Evolutionary conservation across 2,888 invertebrate species (phyloP).

Genomic region (Scaptomyza flava): DNA sequence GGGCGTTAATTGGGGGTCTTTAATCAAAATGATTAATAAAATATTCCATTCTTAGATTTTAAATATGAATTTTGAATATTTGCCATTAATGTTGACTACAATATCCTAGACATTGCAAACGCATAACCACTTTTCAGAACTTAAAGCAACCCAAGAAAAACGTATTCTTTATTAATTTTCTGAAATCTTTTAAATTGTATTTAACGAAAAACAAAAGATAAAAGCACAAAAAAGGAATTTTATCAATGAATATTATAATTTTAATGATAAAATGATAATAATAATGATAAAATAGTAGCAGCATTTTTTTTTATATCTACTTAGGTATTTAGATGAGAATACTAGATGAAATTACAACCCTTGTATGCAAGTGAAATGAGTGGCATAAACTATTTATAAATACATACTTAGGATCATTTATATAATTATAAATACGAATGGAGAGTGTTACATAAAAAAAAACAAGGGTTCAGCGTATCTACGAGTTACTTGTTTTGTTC

Average conservation of each 20-base stretch:
- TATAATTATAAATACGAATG: constrained; percentile 5
- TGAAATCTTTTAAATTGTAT: constrained; percentile 20
- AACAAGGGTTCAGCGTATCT: too few relatives aligned
- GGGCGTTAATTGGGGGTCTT: constrained; percentile 31
- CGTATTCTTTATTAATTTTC: constrained; percentile 10
- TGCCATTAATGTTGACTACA: too few relatives aligned
- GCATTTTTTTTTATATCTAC: constrained; percentile 30
- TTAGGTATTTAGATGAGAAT: constrained; percentile 37
- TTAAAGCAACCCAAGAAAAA: not conserved
- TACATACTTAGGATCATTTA: constrained; percentile 30
- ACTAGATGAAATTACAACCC: constrained; percentile 20
- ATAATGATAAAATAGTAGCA: constrained; percentile 52
- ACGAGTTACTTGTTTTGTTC: too few relatives aligned
- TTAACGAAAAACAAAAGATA: constrained; percentile 13
- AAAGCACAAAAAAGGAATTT: constrained; percentile 6
- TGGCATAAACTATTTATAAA: constrained; percentile 30
- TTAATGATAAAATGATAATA: too few relatives aligned
- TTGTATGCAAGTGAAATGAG: constrained; percentile 21
- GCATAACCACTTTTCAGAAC: too few relatives aligned
- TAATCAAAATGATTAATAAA: constrained; percentile 32
- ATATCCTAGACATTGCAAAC: not conserved
- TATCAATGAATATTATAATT: constrained; percentile 16
- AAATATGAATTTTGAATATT: not conserved
- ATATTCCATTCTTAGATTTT: constrained; percentile 9
- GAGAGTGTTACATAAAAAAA: not conserved